Evolutionary conservation across 2,113 vertebrate species (phyloP).

Genomic region (Arizona elegans): DNA sequence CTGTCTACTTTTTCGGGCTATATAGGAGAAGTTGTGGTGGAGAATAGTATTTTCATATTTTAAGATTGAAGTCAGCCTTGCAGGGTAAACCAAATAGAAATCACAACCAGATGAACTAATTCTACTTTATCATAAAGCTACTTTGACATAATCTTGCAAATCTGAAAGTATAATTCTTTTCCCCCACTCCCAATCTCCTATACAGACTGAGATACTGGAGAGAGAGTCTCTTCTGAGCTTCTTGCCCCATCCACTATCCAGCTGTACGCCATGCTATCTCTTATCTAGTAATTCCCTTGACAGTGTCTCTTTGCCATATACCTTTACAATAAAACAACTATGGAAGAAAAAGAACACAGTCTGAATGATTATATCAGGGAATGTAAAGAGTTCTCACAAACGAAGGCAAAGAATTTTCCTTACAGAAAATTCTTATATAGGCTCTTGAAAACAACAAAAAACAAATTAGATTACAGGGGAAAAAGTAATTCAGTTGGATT

Average conservation of each 20-base stretch:
- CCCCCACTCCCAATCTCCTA: no score
- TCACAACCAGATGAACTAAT: not conserved
- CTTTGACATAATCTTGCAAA: not conserved
- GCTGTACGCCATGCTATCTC: not conserved
- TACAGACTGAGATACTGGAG: not conserved
- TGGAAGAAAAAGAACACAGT: not conserved
- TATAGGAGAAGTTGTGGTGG: not conserved
- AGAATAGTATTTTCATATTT: not conserved
- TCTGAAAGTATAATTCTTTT: not conserved
- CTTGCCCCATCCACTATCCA: not conserved
- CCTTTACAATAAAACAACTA: not conserved
- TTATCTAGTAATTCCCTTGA: not conserved
- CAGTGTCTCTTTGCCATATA: not conserved
- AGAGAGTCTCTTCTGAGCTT: not conserved
- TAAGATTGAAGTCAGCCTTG: not conserved
- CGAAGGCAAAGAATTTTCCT: not conserved
- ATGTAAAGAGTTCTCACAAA: not conserved
- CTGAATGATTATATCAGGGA: not conserved
- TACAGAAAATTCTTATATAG: not conserved
- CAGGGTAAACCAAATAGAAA: not conserved
- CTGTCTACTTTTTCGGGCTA: not conserved
- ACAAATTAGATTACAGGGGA: not conserved
- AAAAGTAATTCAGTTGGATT: not conserved
- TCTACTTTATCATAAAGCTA: not conserved
- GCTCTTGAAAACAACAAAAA: not conserved